Conservation (phyloP, 2,888 invertebrate genomes). For the Dicyrtoma fusca region DNA sequence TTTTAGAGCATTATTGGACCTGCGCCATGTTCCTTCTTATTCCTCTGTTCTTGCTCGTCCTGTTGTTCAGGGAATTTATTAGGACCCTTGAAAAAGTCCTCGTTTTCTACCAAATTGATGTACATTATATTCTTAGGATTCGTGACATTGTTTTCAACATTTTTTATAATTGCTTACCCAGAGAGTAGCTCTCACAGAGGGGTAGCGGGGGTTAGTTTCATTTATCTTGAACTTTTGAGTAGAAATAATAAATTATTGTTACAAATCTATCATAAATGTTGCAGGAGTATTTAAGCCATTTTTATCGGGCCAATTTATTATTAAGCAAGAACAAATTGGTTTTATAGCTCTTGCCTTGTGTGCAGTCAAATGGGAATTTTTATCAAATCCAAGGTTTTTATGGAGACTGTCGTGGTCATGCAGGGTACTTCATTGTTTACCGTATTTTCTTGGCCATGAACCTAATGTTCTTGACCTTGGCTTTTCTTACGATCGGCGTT, state of each 20-base stretch:
- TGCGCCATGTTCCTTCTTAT: constrained; percentile 37
- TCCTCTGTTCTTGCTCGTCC: constrained; percentile 35
- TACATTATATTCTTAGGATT: constrained; percentile 43
- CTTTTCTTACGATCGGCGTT: constrained; percentile 38
- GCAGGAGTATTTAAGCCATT: too few species aligned
- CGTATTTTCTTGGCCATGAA: constrained; percentile 41
- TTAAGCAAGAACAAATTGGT: too few species aligned
- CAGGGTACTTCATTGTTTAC: constrained; percentile 48
- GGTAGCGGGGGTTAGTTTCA: too few species aligned
- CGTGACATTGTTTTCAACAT: constrained; percentile 31
- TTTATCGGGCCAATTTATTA: too few species aligned
- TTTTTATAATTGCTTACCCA: constrained; percentile 41
- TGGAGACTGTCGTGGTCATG: constrained; percentile 29
- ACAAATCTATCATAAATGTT: too few species aligned
- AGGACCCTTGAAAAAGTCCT: constrained; percentile 37
- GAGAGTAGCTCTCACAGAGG: too few species aligned
- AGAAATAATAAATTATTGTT: too few species aligned
- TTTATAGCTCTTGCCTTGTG: constrained; percentile 3
- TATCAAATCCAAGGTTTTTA: constrained; percentile 4
- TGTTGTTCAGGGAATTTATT: constrained; percentile 23
- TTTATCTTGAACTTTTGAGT: too few species aligned
- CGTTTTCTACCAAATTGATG: constrained; percentile 44
- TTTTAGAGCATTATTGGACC: constrained; percentile 48
- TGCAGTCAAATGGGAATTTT: not conserved
- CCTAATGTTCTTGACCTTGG: constrained; percentile 28